phyloP scores from a whole-genome alignment of 2,113 vertebrate genomes.

The Pachypanchax playfairii region DNA sequence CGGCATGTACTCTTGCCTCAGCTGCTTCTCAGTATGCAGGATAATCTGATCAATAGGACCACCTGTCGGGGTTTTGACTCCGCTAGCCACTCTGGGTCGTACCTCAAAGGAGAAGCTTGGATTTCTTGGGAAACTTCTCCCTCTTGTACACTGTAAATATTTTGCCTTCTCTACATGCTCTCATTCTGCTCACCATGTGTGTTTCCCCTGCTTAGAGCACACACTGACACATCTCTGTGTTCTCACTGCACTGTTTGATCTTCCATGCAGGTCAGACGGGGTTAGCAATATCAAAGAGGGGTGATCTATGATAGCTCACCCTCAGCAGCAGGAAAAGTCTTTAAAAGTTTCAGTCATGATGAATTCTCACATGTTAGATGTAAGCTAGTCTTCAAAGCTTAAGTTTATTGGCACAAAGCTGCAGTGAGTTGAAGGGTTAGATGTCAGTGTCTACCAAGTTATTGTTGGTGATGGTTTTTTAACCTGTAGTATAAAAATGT shows the following conservation, averaged over 20 bases:
- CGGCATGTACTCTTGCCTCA: slow-evolving; percentile 31
- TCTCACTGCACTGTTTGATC: slow-evolving; percentile 55
- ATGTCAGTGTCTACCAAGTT: no score
- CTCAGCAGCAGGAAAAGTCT: slow-evolving; percentile 32
- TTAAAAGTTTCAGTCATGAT: slow-evolving; percentile 25
- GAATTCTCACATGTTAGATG: slow-evolving; percentile 16
- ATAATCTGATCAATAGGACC: slow-evolving; percentile 47
- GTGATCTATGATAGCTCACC: slow-evolving; percentile 23
- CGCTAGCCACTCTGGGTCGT: slow-evolving; percentile 50
- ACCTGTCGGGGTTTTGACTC: slow-evolving; percentile 55
- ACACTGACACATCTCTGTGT: slow-evolving; percentile 36
- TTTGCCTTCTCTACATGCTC: slow-evolving; percentile 54
- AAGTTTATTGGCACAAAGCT: no score
- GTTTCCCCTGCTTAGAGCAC: slow-evolving; percentile 39
- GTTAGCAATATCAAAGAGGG: slow-evolving; percentile 37
- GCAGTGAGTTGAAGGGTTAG: no score
- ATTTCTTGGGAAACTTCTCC: slow-evolving; percentile 72
- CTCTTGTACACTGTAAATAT: slow-evolving; percentile 71
- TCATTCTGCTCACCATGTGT: slow-evolving; percentile 58
- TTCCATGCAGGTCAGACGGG: slow-evolving; percentile 47
- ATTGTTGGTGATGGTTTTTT: no score
- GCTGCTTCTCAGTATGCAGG: slow-evolving; percentile 56
- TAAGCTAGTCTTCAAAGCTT: no score
- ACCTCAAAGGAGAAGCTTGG: slow-evolving; percentile 68
- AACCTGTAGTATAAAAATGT: no score